Conservation (phyloP, 2,113 vertebrate genomes). For the Chionomys nivalis region DNA sequence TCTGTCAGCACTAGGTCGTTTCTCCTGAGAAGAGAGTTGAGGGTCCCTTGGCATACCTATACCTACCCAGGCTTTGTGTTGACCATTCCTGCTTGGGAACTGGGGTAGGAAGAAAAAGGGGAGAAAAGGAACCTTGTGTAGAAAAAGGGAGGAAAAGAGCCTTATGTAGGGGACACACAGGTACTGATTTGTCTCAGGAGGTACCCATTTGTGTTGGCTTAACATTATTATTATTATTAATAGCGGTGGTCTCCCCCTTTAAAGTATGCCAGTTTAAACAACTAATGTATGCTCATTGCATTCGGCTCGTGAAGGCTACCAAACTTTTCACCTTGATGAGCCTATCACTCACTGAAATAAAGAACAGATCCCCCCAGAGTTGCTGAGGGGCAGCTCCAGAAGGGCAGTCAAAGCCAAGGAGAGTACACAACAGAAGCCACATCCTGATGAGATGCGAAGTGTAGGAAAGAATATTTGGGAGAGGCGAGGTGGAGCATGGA, state of each 20-base stretch:
- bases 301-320: background rate
- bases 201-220: background rate
- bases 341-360: conserved; percentile 33
- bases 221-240: background rate
- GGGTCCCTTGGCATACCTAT: background rate
- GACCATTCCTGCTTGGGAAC: background rate
- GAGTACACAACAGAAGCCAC: conserved; percentile 48
- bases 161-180: background rate
- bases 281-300: background rate
- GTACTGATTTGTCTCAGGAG: background rate
- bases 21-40: background rate
- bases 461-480: conserved; percentile 34
- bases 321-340: background rate
- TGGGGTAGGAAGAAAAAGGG: conserved; percentile 16
- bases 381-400: background rate
- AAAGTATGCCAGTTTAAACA: background rate
- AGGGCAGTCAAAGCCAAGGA: conserved; percentile 20
- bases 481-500: background rate
- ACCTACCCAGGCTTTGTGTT: background rate
- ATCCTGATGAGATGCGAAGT: conserved; percentile 37
- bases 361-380: conserved; percentile 30
- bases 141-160: background rate
- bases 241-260: background rate
- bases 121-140: conserved; percentile 8
- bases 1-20: conserved; percentile 15